Conservation (phyloP, 2,113 vertebrate genomes). For the Eretmochelys imbricata region DNA sequence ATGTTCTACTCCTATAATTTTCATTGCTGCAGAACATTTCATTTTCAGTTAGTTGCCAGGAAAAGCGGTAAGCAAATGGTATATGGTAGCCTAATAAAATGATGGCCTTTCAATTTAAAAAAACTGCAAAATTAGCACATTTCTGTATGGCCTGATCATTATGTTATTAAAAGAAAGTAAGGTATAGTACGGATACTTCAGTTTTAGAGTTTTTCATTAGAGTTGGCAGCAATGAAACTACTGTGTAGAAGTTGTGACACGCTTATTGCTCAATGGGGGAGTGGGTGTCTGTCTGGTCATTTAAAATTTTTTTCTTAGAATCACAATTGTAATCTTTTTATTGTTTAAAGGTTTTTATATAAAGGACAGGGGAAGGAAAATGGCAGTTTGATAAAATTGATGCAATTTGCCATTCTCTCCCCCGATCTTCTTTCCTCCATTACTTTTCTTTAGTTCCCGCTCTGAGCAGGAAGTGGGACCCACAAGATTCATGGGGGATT, state of each 20-base stretch:
- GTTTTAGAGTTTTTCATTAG: not conserved
- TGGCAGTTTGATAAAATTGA: not conserved
- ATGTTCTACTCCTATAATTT: conserved; percentile 56
- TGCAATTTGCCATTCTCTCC: too few relatives aligned
- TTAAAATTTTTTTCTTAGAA: not conserved
- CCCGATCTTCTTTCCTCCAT: too few relatives aligned
- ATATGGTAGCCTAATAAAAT: conserved; percentile 5
- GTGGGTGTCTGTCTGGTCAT: not conserved
- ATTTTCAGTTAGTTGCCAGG: conserved; percentile 37
- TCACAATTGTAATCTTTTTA: not conserved
- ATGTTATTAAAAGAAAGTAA: not conserved
- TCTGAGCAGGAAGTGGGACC: too few relatives aligned
- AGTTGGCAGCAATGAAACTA: not conserved
- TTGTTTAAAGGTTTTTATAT: not conserved
- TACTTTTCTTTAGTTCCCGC: too few relatives aligned
- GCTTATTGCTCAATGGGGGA: not conserved
- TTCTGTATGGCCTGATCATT: not conserved
- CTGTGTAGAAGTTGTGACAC: not conserved
- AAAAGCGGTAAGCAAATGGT: conserved; percentile 3
- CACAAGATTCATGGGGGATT: too few relatives aligned
- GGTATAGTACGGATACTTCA: not conserved
- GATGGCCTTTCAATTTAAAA: not conserved
- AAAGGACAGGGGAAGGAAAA: not conserved
- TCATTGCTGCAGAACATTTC: conserved; percentile 47
- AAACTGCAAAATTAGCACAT: conserved; percentile 1